These are phyloP conservation scores for Pterostichus niger DNA, from an alignment of 2,888 invertebrate genomes.

Conservation along the genomic window DNA sequence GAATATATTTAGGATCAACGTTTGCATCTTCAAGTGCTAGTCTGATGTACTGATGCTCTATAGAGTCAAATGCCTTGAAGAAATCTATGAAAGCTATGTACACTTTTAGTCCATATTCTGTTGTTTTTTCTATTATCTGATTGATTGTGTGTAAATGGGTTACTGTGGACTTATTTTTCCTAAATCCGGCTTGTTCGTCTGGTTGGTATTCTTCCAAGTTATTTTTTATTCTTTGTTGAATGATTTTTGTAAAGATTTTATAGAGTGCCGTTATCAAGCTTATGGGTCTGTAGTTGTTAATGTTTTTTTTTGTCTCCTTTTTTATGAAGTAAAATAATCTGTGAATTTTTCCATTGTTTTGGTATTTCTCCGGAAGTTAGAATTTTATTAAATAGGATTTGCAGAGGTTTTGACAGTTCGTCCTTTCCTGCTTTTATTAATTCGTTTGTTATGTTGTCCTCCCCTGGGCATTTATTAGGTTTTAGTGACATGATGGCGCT, in stretches of 20 bases:
- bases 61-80: too few relatives aligned
- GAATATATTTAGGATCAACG: neutral
- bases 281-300: neutral
- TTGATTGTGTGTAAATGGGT: too few relatives aligned
- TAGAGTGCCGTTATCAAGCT: too few relatives aligned
- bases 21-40: neutral
- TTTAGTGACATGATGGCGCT: neutral
- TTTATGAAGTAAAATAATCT: neutral
- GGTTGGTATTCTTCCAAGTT: too few relatives aligned
- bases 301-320: neutral
- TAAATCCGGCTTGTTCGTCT: too few relatives aligned
- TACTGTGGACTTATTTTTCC: too few relatives aligned
- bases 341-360: neutral
- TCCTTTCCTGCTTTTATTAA: neutral
- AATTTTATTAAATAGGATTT: neutral
- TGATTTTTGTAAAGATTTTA: too few relatives aligned
- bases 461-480: neutral
- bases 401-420: neutral
- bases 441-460: slow-evolving; percentile 9
- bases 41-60: too few relatives aligned
- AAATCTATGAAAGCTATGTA: too few relatives aligned
- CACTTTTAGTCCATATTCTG: too few relatives aligned
- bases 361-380: neutral
- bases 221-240: too few relatives aligned
- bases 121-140: too few relatives aligned